Evolutionary conservation across 2,113 vertebrate species (phyloP).

Genomic region (Gallinago jamesoni): DNA sequence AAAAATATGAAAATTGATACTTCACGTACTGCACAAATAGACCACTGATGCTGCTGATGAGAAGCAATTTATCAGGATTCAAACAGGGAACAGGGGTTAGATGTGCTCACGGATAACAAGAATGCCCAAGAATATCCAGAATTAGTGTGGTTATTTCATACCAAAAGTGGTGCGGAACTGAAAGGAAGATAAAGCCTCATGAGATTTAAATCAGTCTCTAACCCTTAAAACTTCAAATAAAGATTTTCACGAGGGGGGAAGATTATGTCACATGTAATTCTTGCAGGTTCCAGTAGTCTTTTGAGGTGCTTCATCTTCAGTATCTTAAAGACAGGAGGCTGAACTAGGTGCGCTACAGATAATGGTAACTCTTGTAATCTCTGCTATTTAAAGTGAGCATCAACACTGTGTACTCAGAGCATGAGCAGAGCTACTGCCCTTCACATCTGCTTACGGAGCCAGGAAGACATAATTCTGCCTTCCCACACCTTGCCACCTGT

Average conservation of each 20-base stretch:
- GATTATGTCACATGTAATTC: neutral
- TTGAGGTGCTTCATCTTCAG: neutral
- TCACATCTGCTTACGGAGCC: neutral
- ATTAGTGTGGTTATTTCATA: neutral
- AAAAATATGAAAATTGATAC: neutral
- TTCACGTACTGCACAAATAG: neutral
- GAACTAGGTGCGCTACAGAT: neutral
- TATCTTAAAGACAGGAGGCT: neutral
- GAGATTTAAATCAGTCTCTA: neutral
- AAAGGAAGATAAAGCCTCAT: neutral
- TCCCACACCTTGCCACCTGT: neutral
- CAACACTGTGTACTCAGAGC: neutral
- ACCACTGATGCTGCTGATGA: neutral
- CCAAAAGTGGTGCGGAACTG: neutral
- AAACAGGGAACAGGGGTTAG: neutral
- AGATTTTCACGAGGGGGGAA: neutral
- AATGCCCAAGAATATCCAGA: neutral
- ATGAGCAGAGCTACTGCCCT: neutral
- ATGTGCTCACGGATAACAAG: neutral
- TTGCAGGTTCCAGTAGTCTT: neutral
- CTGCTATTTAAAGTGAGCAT: neutral
- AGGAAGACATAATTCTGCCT: neutral
- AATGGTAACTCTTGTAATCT: neutral
- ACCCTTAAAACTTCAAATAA: neutral
- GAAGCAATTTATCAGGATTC: neutral